Evolutionary conservation across 2,888 invertebrate genomes (phyloP), one percentile per base, ranked within the genome.

Genomic region (Fragum sueziense): DNA sequence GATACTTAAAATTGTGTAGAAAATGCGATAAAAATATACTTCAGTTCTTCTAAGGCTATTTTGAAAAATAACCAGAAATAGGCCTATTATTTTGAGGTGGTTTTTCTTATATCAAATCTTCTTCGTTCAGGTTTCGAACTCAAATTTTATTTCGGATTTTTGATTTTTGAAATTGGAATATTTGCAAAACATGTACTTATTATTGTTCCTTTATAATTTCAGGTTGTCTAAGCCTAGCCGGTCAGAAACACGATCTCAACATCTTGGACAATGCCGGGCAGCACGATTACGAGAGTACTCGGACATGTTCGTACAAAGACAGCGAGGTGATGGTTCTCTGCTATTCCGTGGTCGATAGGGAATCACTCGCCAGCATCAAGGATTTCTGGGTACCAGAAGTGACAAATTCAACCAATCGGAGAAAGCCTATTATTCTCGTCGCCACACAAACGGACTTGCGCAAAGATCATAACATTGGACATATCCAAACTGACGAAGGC

Each of bases 261-360:
- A 87, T 88, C 67, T 84, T 88, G 34, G 89, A 90, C 77, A 88
- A 87, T 68, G 88, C 90, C n/a, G 89, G 89, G 29, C 87, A 90
- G 85, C 86, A 87, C 68, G 89, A 88, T 80, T 88, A 87, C 70
- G 87, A 87, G 61, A 84, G 76, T 17, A 79, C 87, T 52, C 84
- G 88, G 25, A 81, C 87, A 6, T 87, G 84, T 74, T 86, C 88
- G 0, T 88, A 88, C 80, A 87, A 87, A 41, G 88, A 88, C 25
- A 86, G 85, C 72, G 88, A 88, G 37, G 88, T 88, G 31, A 82
- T 88, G 29, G 85, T 89, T 25, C 80, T 90, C 51, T 90, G 90
- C 59, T 90, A 86, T 77, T 89, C 89, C 20, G 87, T 88, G 20
- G 84, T 84, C 9, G 90, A 90, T 84, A 79, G 87, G 25, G 85